Conservation (phyloP, 2,888 invertebrate species). For the Dasysyrphus tricinctus region DNA sequence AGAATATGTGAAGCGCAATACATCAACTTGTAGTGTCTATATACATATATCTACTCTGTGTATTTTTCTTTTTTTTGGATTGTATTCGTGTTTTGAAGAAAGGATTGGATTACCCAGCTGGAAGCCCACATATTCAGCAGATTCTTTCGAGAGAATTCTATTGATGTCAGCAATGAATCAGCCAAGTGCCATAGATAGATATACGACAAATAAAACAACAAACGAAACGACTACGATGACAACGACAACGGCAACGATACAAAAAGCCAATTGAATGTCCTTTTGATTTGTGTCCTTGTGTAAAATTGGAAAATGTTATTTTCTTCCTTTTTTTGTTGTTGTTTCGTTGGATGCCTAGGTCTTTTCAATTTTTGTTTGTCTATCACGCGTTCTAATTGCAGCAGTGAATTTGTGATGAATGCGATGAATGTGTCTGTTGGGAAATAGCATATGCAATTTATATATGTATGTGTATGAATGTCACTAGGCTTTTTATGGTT, state of each 20-base stretch:
- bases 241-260: constrained; percentile 7
- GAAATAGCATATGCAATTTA: constrained; percentile 37
- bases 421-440: constrained; percentile 12
- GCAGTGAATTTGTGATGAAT: constrained; percentile 18
- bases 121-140: constrained; percentile 49
- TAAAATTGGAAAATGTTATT: constrained; percentile 54
- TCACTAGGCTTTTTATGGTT: constrained; percentile 15
- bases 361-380: constrained; percentile 14
- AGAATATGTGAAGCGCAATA: background rate
- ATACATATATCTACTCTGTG: background rate
- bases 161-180: constrained; percentile 59
- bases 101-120: constrained; percentile 57
- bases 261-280: constrained; percentile 72
- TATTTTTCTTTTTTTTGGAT: background rate
- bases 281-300: constrained; percentile 71
- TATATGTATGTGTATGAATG: constrained; percentile 6
- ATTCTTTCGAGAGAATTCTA: constrained; percentile 42
- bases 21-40: constrained; percentile 8
- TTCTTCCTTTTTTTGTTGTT: background rate
- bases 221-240: background rate
- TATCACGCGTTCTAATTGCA: constrained; percentile 52
- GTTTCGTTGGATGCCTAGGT: constrained; percentile 2
- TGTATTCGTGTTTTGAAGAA: background rate
- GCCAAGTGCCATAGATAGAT: constrained; percentile 23
- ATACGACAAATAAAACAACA: constrained; percentile 23